Evolutionary conservation across 2,113 vertebrate species (phyloP).

Genomic region (Eonycteris spelaea): DNA sequence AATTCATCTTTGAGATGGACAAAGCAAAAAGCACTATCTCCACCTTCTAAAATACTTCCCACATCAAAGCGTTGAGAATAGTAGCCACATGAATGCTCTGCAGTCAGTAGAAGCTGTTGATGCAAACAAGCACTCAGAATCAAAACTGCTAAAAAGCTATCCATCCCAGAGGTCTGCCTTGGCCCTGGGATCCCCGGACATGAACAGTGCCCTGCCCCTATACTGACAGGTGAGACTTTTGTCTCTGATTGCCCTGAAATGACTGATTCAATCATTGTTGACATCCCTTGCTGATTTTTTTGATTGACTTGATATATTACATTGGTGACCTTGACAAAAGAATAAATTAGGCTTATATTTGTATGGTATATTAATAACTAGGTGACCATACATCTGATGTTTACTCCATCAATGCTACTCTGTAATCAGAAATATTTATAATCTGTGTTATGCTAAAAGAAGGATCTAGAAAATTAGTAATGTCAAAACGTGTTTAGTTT

Average conservation of each 20-base stretch:
- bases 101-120: conserved; percentile 52
- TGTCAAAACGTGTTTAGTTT: conserved; percentile 1
- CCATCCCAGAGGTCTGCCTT: conserved; percentile 23
- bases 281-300: conserved; percentile 60
- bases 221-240: neutral
- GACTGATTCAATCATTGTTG: neutral
- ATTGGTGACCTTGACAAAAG: conserved; percentile 39
- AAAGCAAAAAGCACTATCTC: conserved; percentile 89
- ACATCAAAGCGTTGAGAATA: conserved; percentile 72
- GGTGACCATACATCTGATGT: conserved; percentile 71
- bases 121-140: conserved; percentile 70
- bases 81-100: conserved; percentile 52
- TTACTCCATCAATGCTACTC: conserved; percentile 75
- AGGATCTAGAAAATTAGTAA: conserved; percentile 47
- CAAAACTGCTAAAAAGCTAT: neutral
- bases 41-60: conserved; percentile 73
- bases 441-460: conserved; percentile 41
- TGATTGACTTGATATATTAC: conserved; percentile 35
- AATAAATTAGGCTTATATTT: conserved; percentile 58
- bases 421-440: conserved; percentile 63
- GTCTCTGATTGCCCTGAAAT: neutral
- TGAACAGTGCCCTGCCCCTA: neutral
- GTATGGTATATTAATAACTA: conserved; percentile 68
- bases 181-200: neutral
- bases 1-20: conserved; percentile 87